Evolutionary conservation across 2,888 invertebrate genomes (phyloP), one percentile per base, ranked within the genome.

Genomic region (Amblyteles armatorius): DNA sequence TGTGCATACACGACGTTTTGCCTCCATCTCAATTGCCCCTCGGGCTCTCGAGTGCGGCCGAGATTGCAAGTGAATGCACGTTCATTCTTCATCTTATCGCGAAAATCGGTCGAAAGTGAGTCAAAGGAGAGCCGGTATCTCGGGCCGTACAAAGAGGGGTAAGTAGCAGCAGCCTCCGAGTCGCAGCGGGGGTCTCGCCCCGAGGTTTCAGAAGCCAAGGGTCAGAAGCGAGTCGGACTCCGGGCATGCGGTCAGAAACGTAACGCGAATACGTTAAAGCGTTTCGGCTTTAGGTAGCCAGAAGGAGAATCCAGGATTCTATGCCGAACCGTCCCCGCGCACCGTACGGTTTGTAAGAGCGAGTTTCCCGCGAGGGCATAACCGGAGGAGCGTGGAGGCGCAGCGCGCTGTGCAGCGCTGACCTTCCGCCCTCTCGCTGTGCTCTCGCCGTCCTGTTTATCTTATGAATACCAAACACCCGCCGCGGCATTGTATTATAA

Each of bases 401-500:
- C 57, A 60, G 29, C 65, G 60, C 13, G 13, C 60, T 60, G 26
- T 57, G 57, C 57, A 50, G 55, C 36, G 71, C 72, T 86, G 86
- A 80, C 87, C 86, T 84, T 73, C 63, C 77, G 83, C 87, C 77
- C 88, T 88, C 76, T 40, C 76, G 33, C 60, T 86, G 83, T 74
- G 69, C 85, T 79, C 74, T 82, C 69, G 77, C 80, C 50, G 85
- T 79, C 79, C 76, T 93, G 92, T 94, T 94, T 93, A 92, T 93
- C 93, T 93, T 93, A 88, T 90, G 93, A 93, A 94, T 93, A 93
- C 91, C 92, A 92, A 93, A 93, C 91, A 92, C 90, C 87, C 90
- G 88, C 87, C 81, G 80, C 88, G 87, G 92, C 91, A 92, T 93
- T 93, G 93, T 93, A 93, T 93, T 93, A 93, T 93, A 93, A 93